phyloP scores from a whole-genome alignment of 1,140 invertebrate genomes.

The Epicauta chinensis region DNA sequence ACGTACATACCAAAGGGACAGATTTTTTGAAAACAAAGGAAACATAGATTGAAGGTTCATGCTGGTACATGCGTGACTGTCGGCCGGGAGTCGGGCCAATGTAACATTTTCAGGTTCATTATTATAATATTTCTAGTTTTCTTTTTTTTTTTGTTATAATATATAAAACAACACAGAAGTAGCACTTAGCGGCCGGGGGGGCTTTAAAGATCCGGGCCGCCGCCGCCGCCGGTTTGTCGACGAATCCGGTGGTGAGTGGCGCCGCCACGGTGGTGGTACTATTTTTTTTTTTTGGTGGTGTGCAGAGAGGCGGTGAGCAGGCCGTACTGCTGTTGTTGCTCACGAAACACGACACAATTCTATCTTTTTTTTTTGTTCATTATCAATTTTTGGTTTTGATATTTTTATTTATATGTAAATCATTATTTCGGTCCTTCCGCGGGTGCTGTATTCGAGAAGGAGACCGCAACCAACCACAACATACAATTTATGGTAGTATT shows the following conservation, averaged over 20 bases:
- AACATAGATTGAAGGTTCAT: constrained; percentile 16
- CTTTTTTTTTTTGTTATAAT: background rate
- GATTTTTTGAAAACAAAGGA: constrained; percentile 3
- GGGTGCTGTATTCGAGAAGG: constrained; percentile 73
- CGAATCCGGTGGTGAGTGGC: constrained; percentile 27
- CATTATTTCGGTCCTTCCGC: constrained; percentile 57
- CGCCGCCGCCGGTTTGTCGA: constrained; percentile 21
- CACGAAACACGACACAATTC: constrained; percentile 12
- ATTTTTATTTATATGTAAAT: constrained; percentile 9
- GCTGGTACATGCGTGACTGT: constrained; percentile 28
- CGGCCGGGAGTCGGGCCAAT: constrained; percentile 28
- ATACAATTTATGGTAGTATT: constrained; percentile 18
- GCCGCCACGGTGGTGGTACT: constrained; percentile 20
- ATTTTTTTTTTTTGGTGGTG: too few species aligned
- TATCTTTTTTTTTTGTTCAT: background rate
- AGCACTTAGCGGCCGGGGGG: constrained; percentile 22
- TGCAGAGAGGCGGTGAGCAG: constrained; percentile 28
- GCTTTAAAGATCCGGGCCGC: background rate
- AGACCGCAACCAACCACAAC: constrained; percentile 60
- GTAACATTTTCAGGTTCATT: background rate
- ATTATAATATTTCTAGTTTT: too few species aligned
- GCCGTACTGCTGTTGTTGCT: constrained; percentile 33
- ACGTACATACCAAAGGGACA: background rate
- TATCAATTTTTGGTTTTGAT: background rate
- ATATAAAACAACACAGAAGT: background rate